phyloP scores from a whole-genome alignment of 37 sponge, comb jelly and placozoan genomes.

The Theonella swinhoei region DNA sequence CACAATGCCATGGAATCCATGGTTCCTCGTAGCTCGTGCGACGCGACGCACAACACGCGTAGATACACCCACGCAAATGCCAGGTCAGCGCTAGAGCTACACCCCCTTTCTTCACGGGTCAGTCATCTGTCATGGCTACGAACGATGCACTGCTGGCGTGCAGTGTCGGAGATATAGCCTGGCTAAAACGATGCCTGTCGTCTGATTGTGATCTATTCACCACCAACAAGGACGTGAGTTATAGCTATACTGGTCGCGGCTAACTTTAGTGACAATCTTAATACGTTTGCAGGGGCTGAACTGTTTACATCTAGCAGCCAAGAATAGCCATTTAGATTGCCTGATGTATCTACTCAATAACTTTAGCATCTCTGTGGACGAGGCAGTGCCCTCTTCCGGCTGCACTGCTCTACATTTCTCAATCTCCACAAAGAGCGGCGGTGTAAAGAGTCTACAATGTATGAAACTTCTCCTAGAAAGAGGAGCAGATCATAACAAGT shows the following conservation, averaged over 20 bases:
- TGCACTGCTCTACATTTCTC: conserved; percentile 65
- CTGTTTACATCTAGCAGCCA: conserved; percentile 68
- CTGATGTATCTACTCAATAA: conserved; percentile 64
- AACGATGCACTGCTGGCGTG: conserved; percentile 66
- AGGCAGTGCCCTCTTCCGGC: background rate
- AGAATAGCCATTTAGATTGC: conserved; percentile 44
- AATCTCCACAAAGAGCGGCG: background rate
- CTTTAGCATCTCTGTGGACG: conserved; percentile 38
- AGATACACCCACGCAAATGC: background rate
- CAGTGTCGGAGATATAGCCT: conserved; percentile 64
- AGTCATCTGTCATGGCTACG: no score
- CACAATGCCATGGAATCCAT: no score
- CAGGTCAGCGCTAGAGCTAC: background rate
- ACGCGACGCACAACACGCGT: no score
- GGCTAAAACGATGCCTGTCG: conserved; percentile 65
- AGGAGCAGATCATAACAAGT: conserved; percentile 66
- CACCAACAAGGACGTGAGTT: conserved; percentile 30
- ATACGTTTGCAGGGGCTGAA: conserved; percentile 49
- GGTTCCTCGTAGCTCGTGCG: no score
- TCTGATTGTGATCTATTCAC: conserved; percentile 6
- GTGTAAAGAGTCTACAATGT: conserved; percentile 17
- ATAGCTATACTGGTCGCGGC: background rate
- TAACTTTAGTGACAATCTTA: no score
- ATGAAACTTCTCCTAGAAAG: conserved; percentile 55
- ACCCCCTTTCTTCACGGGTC: background rate